phyloP scores from a whole-genome alignment of 2,888 invertebrate genomes.

The Hoplodrina ambigua region DNA sequence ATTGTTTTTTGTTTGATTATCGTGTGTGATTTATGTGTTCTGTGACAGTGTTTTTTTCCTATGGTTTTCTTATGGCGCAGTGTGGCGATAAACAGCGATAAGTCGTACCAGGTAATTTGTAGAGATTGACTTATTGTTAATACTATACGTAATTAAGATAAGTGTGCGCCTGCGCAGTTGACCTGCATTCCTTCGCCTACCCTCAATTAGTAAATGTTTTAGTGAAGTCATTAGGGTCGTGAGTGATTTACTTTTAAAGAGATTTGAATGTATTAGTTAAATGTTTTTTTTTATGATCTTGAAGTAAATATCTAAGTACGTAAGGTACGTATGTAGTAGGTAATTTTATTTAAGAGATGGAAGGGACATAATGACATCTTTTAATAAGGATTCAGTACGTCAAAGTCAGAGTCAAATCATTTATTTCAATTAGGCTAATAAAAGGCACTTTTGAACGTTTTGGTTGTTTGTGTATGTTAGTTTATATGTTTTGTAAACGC shows the following conservation, averaged over 20 bases:
- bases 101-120: conserved; percentile 56
- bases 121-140: conserved; percentile 54
- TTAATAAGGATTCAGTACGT: too few relatives aligned
- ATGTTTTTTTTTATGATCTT: background rate
- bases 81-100: conserved; percentile 57
- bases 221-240: conserved; percentile 25
- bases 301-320: too few relatives aligned
- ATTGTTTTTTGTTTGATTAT: conserved; percentile 12
- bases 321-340: too few relatives aligned
- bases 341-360: too few relatives aligned
- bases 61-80: conserved; percentile 55
- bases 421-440: too few relatives aligned
- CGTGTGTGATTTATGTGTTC: conserved; percentile 23
- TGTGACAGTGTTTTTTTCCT: conserved; percentile 48
- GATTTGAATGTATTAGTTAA: background rate
- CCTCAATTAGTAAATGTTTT: conserved; percentile 28
- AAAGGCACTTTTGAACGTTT: too few relatives aligned
- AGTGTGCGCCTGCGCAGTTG: conserved; percentile 33
- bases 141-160: conserved; percentile 59
- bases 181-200: conserved; percentile 58
- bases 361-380: too few relatives aligned
- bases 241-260: conserved; percentile 1
- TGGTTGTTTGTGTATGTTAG: too few relatives aligned
- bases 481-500: too few relatives aligned
- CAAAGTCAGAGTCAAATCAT: too few relatives aligned